Conservation (phyloP, 2,113 vertebrate species). For the Dunckerocampus dactyliophorus region DNA sequence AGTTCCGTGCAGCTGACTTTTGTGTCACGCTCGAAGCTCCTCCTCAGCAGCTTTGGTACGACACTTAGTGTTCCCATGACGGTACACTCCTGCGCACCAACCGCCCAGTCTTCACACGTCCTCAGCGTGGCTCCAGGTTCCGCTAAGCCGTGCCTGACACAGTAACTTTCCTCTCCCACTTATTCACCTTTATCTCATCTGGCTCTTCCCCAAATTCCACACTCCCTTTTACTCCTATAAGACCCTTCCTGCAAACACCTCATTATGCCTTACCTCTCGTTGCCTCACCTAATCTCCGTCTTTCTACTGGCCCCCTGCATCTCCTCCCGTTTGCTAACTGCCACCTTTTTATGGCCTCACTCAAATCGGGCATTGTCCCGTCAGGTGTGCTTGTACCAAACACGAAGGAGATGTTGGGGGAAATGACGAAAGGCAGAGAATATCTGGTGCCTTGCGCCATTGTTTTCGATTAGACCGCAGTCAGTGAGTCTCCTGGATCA, state of each 20-base stretch:
- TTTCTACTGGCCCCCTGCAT: constrained; percentile 34
- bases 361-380: constrained; percentile 22
- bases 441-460: constrained; percentile 20
- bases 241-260: constrained; percentile 41
- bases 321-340: constrained; percentile 32
- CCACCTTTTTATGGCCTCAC: constrained; percentile 28
- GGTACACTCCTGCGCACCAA: neutral
- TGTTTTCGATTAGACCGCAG: constrained; percentile 35
- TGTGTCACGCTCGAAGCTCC: neutral
- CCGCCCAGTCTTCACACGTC: neutral
- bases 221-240: constrained; percentile 23
- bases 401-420: neutral
- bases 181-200: constrained; percentile 42
- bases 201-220: constrained; percentile 36
- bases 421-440: constrained; percentile 25
- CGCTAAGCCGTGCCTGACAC: constrained; percentile 29
- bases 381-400: constrained; percentile 14
- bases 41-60: neutral
- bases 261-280: constrained; percentile 58
- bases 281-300: constrained; percentile 30
- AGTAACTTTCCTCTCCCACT: constrained; percentile 12
- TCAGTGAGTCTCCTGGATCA: constrained; percentile 31
- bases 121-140: constrained; percentile 20
- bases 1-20: too few relatives aligned
- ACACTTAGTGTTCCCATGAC: too few relatives aligned